Evolutionary conservation across 2,888 invertebrate species (phyloP).

Genomic region (Balanococcus diminutus): DNA sequence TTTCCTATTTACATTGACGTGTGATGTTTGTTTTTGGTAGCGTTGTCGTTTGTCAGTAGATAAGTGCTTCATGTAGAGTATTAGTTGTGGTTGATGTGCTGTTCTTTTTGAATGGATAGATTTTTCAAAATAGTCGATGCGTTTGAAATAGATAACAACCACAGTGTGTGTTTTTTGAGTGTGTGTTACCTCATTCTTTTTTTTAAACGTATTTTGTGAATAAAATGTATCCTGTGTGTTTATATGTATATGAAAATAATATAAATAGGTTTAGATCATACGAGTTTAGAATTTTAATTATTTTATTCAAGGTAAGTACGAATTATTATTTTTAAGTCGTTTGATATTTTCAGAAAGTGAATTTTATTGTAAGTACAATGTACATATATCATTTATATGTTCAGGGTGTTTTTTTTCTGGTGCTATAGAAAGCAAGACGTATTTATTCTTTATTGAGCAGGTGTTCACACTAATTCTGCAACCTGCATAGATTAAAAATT

Average conservation of each 20-base stretch:
- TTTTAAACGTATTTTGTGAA: not conserved
- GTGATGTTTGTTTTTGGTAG: not conserved
- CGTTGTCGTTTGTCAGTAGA: not conserved
- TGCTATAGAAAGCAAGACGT: no score
- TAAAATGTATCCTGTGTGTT: constrained; percentile 2
- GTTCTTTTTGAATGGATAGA: not conserved
- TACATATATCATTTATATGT: not conserved
- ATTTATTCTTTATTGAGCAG: no score
- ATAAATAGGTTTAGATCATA: not conserved
- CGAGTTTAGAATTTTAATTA: not conserved
- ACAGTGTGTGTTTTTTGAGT: not conserved
- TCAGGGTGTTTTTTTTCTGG: not conserved
- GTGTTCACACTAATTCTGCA: no score
- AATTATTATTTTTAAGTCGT: not conserved
- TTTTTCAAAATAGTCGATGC: not conserved
- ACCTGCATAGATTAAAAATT: no score
- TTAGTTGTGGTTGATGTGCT: not conserved
- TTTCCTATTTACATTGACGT: constrained; percentile 4
- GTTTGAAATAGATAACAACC: not conserved
- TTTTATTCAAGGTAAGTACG: not conserved
- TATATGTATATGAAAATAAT: not conserved
- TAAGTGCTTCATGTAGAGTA: constrained; percentile 25
- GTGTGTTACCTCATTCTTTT: not conserved
- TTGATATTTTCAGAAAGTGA: not conserved
- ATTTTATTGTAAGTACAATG: not conserved